A percentile compares a stretch with the other conserved stretches of the same genome.
Conservation (phyloP, 1,140 invertebrate genomes). For the Eriocheir sinensis region DNA sequence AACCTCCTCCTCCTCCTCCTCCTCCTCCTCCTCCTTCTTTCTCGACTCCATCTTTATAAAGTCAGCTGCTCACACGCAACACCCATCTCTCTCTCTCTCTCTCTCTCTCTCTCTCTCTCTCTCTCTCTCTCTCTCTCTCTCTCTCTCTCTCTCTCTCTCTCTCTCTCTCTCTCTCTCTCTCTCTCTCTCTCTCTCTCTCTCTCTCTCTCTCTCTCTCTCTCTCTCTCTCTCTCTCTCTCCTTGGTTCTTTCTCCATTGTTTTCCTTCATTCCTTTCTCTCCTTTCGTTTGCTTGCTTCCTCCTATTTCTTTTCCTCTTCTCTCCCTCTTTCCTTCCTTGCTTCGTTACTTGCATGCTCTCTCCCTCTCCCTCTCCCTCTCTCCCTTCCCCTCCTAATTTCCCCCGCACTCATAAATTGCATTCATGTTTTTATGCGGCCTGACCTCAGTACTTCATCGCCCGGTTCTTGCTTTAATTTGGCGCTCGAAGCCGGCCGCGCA, state of each 20-base stretch:
- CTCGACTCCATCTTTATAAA: conserved; percentile 52
- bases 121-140: not conserved
- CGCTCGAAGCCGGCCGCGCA: not conserved
- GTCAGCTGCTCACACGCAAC: conserved; percentile 36
- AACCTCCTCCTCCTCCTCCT: not conserved
- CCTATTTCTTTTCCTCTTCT: not conserved
- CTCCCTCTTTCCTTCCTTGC: not conserved
- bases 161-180: not conserved
- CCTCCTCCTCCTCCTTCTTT: not conserved
- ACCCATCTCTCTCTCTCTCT: not conserved
- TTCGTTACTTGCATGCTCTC: not conserved
- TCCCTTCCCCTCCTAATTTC: not conserved
- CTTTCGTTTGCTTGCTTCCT: not conserved
- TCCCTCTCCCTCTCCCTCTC: not conserved
- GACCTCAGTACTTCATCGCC: not conserved
- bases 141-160: not conserved
- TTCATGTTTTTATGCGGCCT: not conserved
- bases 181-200: conserved; percentile 24
- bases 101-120: not conserved
- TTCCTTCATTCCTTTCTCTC: not conserved
- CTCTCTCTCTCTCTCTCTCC: conserved; percentile 1
- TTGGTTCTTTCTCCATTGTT: not conserved
- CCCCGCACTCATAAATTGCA: conserved; percentile 20
- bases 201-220: conserved; percentile 9
- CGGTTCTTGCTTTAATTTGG: not conserved